Evolutionary conservation across 1,140 invertebrate species (phyloP).

Genomic region (Phymastichus coffea): DNA sequence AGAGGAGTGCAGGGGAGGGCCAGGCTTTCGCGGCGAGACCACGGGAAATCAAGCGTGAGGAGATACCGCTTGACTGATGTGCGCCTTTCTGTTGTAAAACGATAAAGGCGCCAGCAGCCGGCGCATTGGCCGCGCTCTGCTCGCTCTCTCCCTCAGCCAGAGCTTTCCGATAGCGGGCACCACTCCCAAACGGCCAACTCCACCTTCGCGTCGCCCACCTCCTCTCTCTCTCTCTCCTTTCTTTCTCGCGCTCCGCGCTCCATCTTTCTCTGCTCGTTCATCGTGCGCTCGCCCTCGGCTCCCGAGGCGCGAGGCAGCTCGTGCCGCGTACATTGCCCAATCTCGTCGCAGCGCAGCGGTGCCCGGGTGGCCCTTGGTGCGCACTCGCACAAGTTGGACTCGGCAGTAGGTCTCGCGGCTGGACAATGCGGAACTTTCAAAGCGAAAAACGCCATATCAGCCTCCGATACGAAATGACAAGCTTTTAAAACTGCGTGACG

Average conservation of each 20-base stretch:
- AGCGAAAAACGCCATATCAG: no score
- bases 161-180: constrained; percentile 53
- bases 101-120: constrained; percentile 58
- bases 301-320: no score
- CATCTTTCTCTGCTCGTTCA: constrained; percentile 15
- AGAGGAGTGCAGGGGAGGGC: background rate
- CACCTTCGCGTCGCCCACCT: constrained; percentile 5
- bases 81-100: constrained; percentile 59
- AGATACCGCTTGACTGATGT: constrained; percentile 60
- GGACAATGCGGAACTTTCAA: background rate
- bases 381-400: no score
- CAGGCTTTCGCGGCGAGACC: constrained; percentile 39
- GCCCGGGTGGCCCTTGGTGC: no score
- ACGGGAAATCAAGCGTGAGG: constrained; percentile 59
- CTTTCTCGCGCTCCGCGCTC: no score
- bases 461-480: no score
- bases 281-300: background rate
- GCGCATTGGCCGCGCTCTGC: constrained; percentile 50
- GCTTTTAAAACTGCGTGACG: no score
- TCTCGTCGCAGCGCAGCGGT: no score
- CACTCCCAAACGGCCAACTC: constrained; percentile 24
- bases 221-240: constrained; percentile 26
- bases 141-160: constrained; percentile 8
- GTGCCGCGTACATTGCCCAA: no score
- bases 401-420: no score